Base-by-base conservation (phyloP, 2,113 vertebrate species). In the Grallaria varia region DNA sequence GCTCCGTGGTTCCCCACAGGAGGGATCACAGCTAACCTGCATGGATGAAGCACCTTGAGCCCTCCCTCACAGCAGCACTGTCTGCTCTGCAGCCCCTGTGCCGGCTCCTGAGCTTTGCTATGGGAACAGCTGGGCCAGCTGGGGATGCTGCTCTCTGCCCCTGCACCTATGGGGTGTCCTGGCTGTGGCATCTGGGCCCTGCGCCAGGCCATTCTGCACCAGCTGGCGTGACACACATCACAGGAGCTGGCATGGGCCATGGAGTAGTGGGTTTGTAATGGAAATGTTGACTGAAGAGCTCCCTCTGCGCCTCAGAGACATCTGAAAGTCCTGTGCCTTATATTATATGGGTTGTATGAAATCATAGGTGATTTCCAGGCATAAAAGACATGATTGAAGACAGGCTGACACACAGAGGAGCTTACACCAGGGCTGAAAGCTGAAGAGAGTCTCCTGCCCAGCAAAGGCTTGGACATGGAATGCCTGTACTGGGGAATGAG, bases 171-270 rank as follows among this genome's bases (percentile, higher is more conserved):
- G 66, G 39, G 8, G 6, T 63, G 56, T 18, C 47, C 31, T 2
- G 6, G 40, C 37, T 47, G 10, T 3, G 3, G 20, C 69, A 84
- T 14, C 37, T 0, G 0, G 12, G 30, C 42, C 49, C 60, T 66
- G 59, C 44, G 40, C 68, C 0, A 0, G 13, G 49, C 40, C 2
- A 2, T 4, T 56, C 60, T 66, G 64, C 49, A 45, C 68, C 0
- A 0, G 14, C 53, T 56, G 55, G 60, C 55, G 33, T 82, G 37
- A 27, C 17, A 11, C 3, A 6, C 27, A 13, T 17, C 35, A 33
- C 49, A 7, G 39, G 44, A 72, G 66, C 53, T 52, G 84, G 59
- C 2, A 5, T 0, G 1, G 67, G 44, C 59, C 4, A 2, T 5
- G 44, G 58, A 63, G 63, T 2, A 37, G 22, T 31, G 2, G 1